Percentiles rank a stretch among this genome's conserved stretches.
phyloP scores from a whole-genome alignment of 2,797 vertebrate species.

The Aulostomus chinensis region DNA sequence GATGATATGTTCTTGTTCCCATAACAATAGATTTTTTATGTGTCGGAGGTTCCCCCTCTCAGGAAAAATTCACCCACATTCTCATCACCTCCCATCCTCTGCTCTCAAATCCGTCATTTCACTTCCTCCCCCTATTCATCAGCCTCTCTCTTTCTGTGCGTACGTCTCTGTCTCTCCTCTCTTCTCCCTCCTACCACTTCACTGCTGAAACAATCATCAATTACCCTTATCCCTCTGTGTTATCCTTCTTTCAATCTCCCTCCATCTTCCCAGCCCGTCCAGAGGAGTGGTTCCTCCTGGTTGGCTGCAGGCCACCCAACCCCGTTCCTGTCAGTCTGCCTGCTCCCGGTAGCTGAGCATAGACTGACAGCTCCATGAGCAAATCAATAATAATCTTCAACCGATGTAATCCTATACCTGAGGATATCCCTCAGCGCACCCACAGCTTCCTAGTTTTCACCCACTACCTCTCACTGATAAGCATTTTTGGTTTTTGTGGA shows the following conservation, averaged over 20 bases:
- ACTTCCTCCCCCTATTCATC: constrained; percentile 44
- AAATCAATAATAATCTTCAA: constrained; percentile 99
- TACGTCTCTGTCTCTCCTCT: constrained; percentile 22
- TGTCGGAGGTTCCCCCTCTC: constrained; percentile 5
- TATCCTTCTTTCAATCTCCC: constrained; percentile 77
- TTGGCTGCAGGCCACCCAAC: constrained; percentile 90
- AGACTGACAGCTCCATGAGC: constrained; percentile 90
- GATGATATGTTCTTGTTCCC: no score
- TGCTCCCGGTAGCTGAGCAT: constrained; percentile 78
- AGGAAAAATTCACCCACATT: constrained; percentile 9
- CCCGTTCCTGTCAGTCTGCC: constrained; percentile 91
- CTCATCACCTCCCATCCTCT: constrained; percentile 35
- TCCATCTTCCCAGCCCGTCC: constrained; percentile 88
- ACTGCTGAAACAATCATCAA: constrained; percentile 93
- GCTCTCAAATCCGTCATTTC: constrained; percentile 33
- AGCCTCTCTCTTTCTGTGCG: constrained; percentile 13
- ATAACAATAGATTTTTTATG: no score
- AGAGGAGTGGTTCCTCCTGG: constrained; percentile 88
- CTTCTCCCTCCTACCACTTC: constrained; percentile 34
- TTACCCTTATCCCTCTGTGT: constrained; percentile 91
- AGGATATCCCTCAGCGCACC: constrained; percentile 80
- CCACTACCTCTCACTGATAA: constrained; percentile 65
- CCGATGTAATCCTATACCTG: constrained; percentile 84
- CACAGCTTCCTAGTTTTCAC: constrained; percentile 59
- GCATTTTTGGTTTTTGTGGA: constrained; percentile 27